phyloP scores from a whole-genome alignment of 92 coral and sea anemone genomes.

The Siderastrea radians region DNA sequence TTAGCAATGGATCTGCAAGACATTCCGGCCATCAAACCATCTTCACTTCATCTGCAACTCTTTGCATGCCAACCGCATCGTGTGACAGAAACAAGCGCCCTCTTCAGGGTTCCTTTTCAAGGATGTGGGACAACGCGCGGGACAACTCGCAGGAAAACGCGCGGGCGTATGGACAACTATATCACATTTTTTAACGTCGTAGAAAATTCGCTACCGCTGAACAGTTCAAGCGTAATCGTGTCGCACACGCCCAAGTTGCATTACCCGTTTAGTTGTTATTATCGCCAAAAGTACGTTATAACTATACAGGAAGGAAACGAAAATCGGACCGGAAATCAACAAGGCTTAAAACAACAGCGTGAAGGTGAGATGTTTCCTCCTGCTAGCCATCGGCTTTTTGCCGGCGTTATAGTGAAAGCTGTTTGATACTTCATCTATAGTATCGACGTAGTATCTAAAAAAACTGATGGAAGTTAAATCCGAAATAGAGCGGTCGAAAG shows the following conservation, averaged over 20 bases:
- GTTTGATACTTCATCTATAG: too few relatives aligned
- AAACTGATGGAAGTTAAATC: too few relatives aligned
- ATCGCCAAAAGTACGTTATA: constrained; percentile 18
- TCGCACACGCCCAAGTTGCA: not conserved
- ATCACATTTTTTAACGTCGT: constrained; percentile 65
- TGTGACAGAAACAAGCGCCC: constrained; percentile 39
- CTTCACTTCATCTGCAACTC: constrained; percentile 66
- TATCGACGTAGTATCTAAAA: too few relatives aligned
- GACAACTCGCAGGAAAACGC: constrained; percentile 21
- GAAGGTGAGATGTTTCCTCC: not conserved
- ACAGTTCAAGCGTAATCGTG: not conserved
- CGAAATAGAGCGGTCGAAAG: too few relatives aligned
- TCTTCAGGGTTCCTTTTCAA: constrained; percentile 63
- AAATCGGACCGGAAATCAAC: not conserved
- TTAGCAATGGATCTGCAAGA: constrained; percentile 56
- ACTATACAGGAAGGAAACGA: not conserved
- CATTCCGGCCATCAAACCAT: constrained; percentile 54
- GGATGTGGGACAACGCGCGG: constrained; percentile 73
- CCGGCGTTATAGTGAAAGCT: too few relatives aligned
- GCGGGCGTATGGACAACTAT: not conserved
- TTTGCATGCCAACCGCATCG: constrained; percentile 48
- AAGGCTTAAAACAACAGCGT: not conserved
- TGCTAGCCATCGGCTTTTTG: not conserved
- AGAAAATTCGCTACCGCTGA: constrained; percentile 41
- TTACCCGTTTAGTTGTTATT: constrained; percentile 27